phyloP scores from a whole-genome alignment of 2,888 invertebrate species.

The Leptinotarsa haldemani region DNA sequence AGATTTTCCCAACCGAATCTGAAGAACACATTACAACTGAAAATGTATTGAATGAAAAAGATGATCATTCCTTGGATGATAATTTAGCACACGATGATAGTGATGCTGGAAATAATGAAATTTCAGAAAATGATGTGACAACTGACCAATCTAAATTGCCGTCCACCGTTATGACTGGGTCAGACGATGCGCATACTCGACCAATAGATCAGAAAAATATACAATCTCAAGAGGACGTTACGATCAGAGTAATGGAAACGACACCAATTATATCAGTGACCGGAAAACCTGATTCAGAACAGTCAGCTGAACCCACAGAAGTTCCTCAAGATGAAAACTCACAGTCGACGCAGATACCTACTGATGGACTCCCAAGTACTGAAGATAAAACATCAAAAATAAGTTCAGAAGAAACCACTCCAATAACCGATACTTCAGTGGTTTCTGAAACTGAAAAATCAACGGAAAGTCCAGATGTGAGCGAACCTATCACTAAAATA shows the following conservation, averaged over 20 bases:
- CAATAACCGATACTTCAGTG: not conserved
- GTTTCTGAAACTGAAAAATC: not conserved
- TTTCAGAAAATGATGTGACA: conserved; percentile 31
- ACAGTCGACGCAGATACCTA: not conserved
- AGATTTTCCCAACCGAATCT: conserved; percentile 28
- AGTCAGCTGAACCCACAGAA: conserved; percentile 9
- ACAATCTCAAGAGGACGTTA: not conserved
- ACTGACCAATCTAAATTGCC: conserved; percentile 32
- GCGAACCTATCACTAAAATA: conserved; percentile 28
- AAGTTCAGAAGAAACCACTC: not conserved
- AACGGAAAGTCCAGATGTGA: not conserved
- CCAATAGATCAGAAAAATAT: conserved; percentile 14
- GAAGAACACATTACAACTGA: conserved; percentile 30
- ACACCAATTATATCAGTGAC: not conserved
- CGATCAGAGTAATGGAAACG: not conserved
- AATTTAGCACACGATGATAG: conserved; percentile 25
- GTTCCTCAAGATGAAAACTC: not conserved
- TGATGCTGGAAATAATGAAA: conserved; percentile 27
- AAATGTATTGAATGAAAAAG: not conserved
- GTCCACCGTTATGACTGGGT: not conserved
- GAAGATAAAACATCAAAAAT: conserved; percentile 7
- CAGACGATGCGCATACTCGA: conserved; percentile 13
- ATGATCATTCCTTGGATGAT: not conserved
- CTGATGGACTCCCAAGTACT: not conserved
- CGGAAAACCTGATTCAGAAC: not conserved